Conservation (phyloP, 35 echinoderm and acorn worm species). For the Apostichopus californicus region DNA sequence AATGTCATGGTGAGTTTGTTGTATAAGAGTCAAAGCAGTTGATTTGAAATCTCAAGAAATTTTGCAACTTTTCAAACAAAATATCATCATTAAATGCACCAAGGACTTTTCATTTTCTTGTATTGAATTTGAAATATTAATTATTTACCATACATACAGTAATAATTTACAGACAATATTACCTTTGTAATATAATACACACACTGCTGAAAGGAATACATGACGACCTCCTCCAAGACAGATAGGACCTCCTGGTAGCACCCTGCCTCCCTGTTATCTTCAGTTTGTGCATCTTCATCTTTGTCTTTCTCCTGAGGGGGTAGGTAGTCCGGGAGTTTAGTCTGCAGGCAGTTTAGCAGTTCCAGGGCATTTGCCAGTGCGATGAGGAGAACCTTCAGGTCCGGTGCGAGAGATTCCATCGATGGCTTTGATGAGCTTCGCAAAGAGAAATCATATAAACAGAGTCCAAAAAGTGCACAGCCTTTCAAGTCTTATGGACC, state of each 20-base stretch:
- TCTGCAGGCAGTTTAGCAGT: constrained; percentile 81
- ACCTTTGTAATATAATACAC: constrained; percentile 99
- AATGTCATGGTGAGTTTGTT: no score
- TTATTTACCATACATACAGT: no score
- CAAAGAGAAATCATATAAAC: not conserved
- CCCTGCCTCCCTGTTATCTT: not conserved
- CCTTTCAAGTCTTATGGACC: no score
- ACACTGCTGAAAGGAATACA: constrained; percentile 97
- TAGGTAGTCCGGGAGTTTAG: constrained; percentile 74
- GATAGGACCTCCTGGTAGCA: constrained; percentile 75
- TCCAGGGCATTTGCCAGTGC: constrained; percentile 88
- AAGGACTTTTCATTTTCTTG: no score
- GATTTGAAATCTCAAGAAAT: no score
- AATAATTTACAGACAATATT: not conserved
- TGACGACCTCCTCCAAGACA: constrained; percentile 90
- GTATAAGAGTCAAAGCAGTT: no score
- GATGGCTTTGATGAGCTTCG: constrained; percentile 19
- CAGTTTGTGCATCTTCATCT: not conserved
- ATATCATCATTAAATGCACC: no score
- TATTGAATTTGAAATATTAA: no score
- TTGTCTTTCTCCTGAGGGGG: constrained; percentile 4
- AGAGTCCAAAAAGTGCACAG: no score
- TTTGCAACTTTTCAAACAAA: no score
- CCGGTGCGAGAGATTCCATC: constrained; percentile 71
- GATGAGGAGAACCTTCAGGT: constrained; percentile 73